Conservation (phyloP, 2,888 invertebrate species). For the Phortica magna region DNA sequence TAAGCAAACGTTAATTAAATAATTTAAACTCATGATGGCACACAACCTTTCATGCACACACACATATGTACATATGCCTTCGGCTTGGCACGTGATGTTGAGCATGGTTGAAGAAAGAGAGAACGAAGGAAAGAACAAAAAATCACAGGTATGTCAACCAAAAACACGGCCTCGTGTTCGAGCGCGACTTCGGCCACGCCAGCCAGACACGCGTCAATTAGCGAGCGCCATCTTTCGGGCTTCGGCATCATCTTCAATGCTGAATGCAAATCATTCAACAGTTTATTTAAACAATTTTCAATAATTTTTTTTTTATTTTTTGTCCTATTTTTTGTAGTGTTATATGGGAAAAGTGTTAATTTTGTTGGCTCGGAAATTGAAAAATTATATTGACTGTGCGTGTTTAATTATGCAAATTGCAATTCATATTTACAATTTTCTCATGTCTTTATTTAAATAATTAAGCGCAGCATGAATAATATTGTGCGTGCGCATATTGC, state of each 20-base stretch:
- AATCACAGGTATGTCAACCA: not conserved
- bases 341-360: conserved; percentile 60
- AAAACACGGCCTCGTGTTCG: not conserved
- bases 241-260: too few species aligned
- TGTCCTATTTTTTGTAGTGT: not conserved
- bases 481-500: too few species aligned
- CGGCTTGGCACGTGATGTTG: not conserved
- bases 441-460: not conserved
- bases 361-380: conserved; percentile 67
- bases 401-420: not conserved
- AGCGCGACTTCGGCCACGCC: too few species aligned
- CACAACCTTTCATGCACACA: not conserved
- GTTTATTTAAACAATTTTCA: not conserved
- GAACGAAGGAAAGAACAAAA: not conserved
- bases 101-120: not conserved
- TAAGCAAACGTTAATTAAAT: conserved; percentile 18
- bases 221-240: not conserved
- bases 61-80: not conserved
- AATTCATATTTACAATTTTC: not conserved
- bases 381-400: not conserved
- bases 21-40: not conserved
- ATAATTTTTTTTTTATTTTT: not conserved
- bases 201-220: conserved; percentile 9
- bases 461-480: conserved; percentile 24
- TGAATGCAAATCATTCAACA: not conserved